Base-by-base conservation (phyloP, 2,797 vertebrate genomes). In the Thaleichthys pacificus region DNA sequence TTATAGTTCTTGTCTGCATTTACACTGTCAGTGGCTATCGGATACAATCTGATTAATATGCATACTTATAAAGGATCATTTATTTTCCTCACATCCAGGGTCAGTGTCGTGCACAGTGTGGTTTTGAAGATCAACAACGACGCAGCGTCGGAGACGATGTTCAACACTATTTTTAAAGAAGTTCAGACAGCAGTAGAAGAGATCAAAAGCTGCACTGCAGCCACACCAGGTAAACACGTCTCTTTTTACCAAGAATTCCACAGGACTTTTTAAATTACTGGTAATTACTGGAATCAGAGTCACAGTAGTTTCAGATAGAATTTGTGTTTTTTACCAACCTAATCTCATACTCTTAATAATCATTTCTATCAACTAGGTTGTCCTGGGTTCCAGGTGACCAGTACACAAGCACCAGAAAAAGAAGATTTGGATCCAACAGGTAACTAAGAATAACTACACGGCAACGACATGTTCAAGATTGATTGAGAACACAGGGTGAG, bases 51-150 rank as follows among this genome's bases (percentile, higher is more conserved):
- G 51, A 5, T n/a, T 19, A 5, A n/a, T n/a, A n/a, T n/a, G 19
- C 19, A 19, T 54, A 54, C 1, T 54, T 6, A 54, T 54, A 5
- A n/a, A n/a, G 19, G 3, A 26, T 62, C 6, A 60, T 35, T 30
- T 1, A 35, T 24, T 70, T 42, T 19, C 62, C 7, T 21, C 15
- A 7, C 32, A 7, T 2, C 7, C 68, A 78, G 74, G 22, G 30
- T 80, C 8, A 73, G 49, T 1, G 74, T 71, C 42, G 17, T 24
- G 3, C 80, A 84, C 32, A 64, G 67, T 19, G 64, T 78, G 68
- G 15, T 84, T 70, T 3, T 80, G 2, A 0, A 22, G 32, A 21
- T 80, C 56, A 5, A 24, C 32, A 78, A 78, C 17, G n/a, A 32
- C 1, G 9, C 19, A 7, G 0, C 5, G 2, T 1, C 1, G 14